Conservation (phyloP, 1,140 invertebrate genomes). For the Ips nitidus region DNA sequence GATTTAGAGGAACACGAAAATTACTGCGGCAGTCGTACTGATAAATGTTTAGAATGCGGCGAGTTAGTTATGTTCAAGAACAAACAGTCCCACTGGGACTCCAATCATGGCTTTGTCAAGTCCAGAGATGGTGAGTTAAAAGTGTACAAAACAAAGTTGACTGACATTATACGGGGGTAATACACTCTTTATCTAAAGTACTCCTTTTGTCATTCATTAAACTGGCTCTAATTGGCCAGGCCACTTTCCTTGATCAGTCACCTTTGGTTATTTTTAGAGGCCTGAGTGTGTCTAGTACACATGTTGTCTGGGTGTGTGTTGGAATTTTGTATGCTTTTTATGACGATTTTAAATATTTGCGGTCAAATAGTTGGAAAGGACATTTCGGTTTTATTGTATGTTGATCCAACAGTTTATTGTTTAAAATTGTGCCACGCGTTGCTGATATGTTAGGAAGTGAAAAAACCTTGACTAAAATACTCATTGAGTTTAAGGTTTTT, state of each 20-base stretch:
- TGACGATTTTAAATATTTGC: background rate
- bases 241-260: too few relatives aligned
- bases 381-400: too few relatives aligned
- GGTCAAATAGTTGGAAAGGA: background rate
- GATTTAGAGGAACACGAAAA: constrained; percentile 62
- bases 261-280: too few relatives aligned
- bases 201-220: too few relatives aligned
- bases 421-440: too few relatives aligned
- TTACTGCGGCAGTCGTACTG: constrained; percentile 69
- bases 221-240: too few relatives aligned
- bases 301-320: background rate
- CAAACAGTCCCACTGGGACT: constrained; percentile 62
- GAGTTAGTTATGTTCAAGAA: constrained; percentile 70
- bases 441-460: too few relatives aligned
- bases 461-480: too few relatives aligned
- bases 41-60: constrained; percentile 63
- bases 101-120: constrained; percentile 62
- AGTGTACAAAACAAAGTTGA: background rate
- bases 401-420: too few relatives aligned
- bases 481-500: too few relatives aligned
- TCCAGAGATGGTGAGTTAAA: constrained; percentile 57
- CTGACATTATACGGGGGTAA: background rate
- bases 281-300: background rate
- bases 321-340: too few relatives aligned
- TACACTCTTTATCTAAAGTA: background rate